Evolutionary conservation across 2,797 vertebrate species (phyloP), one percentile per base, ranked within the genome.

Genomic region (Myiotriccus ornatus): DNA sequence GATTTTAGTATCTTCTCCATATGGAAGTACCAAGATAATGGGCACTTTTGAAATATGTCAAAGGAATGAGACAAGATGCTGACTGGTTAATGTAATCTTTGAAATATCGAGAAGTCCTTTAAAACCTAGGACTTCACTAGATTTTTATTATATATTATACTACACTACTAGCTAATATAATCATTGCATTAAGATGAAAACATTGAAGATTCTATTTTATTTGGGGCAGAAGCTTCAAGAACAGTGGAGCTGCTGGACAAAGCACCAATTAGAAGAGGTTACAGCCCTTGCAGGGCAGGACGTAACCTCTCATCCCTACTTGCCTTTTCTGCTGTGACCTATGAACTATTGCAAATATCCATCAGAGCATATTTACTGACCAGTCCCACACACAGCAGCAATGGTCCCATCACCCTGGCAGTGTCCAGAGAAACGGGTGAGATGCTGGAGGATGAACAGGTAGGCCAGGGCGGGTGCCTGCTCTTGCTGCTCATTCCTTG

Each of bases 321-420:
- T 47, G 49, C 10, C 25, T 74, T 73, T 67, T n/a, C 60, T 90
- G 12, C 32, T 4, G 2, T 15, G 39, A 49, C 19, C 32, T 37
- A 76, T 7, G 35, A 69, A 47, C 23, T 27, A 7, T 12, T n/a
- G 34, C n/a, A 50, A 43, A 4, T 59, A 64, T 28, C 30, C 21
- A 60, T 27, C 37, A 47, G 13, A 57, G 49, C 2, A 0, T 6
- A 17, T 55, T 64, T 84, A 15, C 46, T 70, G 87, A 24, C 16
- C 30, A 15, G 28, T 53, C 30, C 16, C 1, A 2, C 8, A 5
- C 22, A 21, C 7, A 28, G 46, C 28, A 67, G 22, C 0, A 0
- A 19, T 5, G 18, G n/a, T 19, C 0, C 1, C 53, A 35, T 47
- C 85, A 28, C 49, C 6, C 52, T 67, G 52, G 35, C 53, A 53